Percentiles rank a stretch among this genome's conserved stretches.
phyloP scores from a whole-genome alignment of 2,797 vertebrate genomes.

The Lycodopsis pacificus region DNA sequence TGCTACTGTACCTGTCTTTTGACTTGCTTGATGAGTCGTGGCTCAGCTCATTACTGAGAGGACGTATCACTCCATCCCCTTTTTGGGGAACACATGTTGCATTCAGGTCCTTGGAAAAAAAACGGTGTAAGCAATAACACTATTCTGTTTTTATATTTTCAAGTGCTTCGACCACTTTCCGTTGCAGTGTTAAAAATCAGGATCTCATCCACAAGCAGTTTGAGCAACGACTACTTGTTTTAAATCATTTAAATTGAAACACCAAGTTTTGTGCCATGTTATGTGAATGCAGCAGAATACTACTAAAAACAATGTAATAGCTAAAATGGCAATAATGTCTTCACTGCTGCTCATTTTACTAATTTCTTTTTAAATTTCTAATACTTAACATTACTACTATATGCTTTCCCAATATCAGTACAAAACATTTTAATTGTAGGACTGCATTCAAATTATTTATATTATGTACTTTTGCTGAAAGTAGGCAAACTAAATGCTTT shows the following conservation, averaged over 20 bases:
- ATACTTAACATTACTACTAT: too few species aligned
- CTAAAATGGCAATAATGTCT: too few species aligned
- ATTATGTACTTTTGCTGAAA: too few species aligned
- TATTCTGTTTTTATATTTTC: not conserved
- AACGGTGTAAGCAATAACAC: not conserved
- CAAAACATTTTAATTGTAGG: too few species aligned
- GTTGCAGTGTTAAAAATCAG: not conserved
- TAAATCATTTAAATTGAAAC: not conserved
- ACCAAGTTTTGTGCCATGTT: not conserved
- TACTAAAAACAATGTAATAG: not conserved
- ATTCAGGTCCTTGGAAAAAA: conserved; percentile 18
- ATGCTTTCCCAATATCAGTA: too few species aligned
- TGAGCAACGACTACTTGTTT: not conserved
- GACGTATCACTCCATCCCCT: not conserved
- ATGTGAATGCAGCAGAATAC: not conserved
- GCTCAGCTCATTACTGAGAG: not conserved
- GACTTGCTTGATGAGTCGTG: rapidly evolving
- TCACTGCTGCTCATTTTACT: too few species aligned
- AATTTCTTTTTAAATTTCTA: too few species aligned
- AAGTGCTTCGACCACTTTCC: not conserved
- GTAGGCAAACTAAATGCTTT: too few species aligned
- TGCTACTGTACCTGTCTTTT: not conserved
- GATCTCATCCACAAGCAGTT: not conserved
- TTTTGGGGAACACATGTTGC: conserved; percentile 30
- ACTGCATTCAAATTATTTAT: too few species aligned